Evolutionary conservation across 2,888 invertebrate genomes (phyloP).

Genomic region (Acronicta alni): DNA sequence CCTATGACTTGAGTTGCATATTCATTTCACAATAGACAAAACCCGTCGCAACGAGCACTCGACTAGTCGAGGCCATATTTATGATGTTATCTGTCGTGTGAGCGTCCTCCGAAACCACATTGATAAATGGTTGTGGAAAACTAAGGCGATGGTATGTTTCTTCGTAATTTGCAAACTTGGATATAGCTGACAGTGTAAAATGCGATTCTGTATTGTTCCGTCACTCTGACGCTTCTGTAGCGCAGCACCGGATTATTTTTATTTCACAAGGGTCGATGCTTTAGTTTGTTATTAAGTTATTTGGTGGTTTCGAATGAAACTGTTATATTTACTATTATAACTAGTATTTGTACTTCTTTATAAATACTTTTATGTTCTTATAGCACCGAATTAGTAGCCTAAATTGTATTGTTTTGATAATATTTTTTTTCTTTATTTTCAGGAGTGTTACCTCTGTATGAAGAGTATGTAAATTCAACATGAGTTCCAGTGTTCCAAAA

Average conservation of each 20-base stretch:
- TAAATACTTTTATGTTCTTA: conserved; percentile 35
- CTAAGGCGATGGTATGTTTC: conserved; percentile 85
- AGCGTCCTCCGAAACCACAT: conserved; percentile 87
- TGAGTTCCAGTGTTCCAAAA: conserved; percentile 77
- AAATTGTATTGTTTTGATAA: conserved; percentile 58
- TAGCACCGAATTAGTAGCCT: conserved; percentile 42
- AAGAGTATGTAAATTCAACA: conserved; percentile 72
- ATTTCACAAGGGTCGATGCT: conserved; percentile 40
- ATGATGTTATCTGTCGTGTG: conserved; percentile 90
- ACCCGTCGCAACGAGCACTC: conserved; percentile 88
- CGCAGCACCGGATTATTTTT: conserved; percentile 84
- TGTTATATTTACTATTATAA: background rate
- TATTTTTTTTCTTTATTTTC: conserved; percentile 78
- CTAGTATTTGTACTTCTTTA: background rate
- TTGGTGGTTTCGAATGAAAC: conserved; percentile 3
- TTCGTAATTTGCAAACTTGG: conserved; percentile 56
- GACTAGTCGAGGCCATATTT: conserved; percentile 91
- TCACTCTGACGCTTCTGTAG: conserved; percentile 83
- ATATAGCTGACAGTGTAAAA: conserved; percentile 60
- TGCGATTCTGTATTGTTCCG: conserved; percentile 76
- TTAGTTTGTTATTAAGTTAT: conserved; percentile 27
- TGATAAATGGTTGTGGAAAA: conserved; percentile 81
- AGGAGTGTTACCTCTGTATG: conserved; percentile 76
- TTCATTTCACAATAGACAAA: conserved; percentile 88
- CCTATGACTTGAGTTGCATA: conserved; percentile 73